Conservation (phyloP, 2,888 invertebrate species). For the Dolichomitus sp. region DNA sequence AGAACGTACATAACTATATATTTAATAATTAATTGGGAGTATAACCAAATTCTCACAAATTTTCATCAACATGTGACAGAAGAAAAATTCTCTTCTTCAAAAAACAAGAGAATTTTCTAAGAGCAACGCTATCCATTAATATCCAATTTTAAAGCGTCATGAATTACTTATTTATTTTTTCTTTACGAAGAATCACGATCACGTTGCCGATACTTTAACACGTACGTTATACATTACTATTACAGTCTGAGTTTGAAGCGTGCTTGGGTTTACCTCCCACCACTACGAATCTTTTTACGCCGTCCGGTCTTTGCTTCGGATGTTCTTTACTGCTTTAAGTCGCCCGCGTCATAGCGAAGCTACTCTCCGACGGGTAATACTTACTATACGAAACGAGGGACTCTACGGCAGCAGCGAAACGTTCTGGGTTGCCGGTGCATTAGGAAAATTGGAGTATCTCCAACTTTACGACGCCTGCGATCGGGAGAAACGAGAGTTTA, state of each 20-base stretch:
- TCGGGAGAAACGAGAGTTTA: constrained; percentile 60
- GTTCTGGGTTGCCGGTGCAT: constrained; percentile 73
- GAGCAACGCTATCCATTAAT: background rate
- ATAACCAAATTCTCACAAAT: background rate
- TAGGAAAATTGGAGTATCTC: constrained; percentile 83
- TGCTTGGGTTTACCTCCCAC: background rate
- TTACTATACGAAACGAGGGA: constrained; percentile 3
- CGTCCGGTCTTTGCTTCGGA: constrained; percentile 17
- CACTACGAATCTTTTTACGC: constrained; percentile 8
- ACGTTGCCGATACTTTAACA: constrained; percentile 7
- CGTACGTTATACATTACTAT: background rate
- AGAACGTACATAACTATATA: background rate
- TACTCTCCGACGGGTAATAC: constrained; percentile 31
- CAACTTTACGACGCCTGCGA: constrained; percentile 76
- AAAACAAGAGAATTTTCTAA: background rate
- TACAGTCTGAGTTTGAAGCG: background rate
- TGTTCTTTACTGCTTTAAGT: constrained; percentile 32
- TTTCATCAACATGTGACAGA: background rate
- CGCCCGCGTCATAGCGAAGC: constrained; percentile 15
- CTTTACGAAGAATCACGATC: constrained; percentile 1
- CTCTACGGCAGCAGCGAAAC: background rate
- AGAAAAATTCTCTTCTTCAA: background rate
- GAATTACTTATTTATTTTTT: background rate
- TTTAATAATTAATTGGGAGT: constrained; percentile 19
- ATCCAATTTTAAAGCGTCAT: background rate